Evolutionary conservation across 2,888 invertebrate species (phyloP).

Genomic region (Heliconius hortense): DNA sequence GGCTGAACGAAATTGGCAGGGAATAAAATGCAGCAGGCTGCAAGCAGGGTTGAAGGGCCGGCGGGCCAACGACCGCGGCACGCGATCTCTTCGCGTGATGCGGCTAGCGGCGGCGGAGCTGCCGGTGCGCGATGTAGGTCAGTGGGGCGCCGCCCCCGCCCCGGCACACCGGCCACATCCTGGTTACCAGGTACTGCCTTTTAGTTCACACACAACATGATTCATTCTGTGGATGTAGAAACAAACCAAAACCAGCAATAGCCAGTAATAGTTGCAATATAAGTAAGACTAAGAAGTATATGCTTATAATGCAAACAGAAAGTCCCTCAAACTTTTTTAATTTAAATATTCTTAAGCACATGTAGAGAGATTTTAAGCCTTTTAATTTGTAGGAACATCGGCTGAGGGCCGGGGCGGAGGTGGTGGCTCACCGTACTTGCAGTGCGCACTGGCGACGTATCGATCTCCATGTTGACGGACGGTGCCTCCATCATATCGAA

Average conservation of each 20-base stretch:
- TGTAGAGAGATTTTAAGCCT: not conserved
- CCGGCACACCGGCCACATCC: slow-evolving; percentile 33
- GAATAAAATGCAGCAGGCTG: slow-evolving; percentile 21
- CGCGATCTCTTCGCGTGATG: slow-evolving; percentile 69
- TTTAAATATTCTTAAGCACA: not conserved
- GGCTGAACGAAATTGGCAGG: slow-evolving; percentile 18
- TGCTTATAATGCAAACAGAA: not conserved
- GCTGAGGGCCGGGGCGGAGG: not conserved
- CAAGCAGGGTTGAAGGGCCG: slow-evolving; percentile 43
- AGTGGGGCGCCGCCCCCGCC: slow-evolving; percentile 50
- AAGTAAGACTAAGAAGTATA: not conserved
- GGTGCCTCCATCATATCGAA: not conserved
- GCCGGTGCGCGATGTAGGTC: slow-evolving; percentile 60
- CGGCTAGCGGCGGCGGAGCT: slow-evolving; percentile 56
- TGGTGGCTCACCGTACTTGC: not conserved
- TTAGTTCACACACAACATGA: not conserved
- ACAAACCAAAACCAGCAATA: not conserved
- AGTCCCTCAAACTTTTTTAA: not conserved
- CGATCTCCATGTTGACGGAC: slow-evolving; percentile 24
- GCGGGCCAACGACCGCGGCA: slow-evolving; percentile 64
- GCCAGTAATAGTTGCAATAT: not conserved
- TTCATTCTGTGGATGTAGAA: not conserved
- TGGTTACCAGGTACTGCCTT: slow-evolving; percentile 4
- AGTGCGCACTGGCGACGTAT: slow-evolving; percentile 11
- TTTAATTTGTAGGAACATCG: not conserved